Evolutionary conservation across 2,797 vertebrate species (phyloP).

Genomic region (Esox lucius): DNA sequence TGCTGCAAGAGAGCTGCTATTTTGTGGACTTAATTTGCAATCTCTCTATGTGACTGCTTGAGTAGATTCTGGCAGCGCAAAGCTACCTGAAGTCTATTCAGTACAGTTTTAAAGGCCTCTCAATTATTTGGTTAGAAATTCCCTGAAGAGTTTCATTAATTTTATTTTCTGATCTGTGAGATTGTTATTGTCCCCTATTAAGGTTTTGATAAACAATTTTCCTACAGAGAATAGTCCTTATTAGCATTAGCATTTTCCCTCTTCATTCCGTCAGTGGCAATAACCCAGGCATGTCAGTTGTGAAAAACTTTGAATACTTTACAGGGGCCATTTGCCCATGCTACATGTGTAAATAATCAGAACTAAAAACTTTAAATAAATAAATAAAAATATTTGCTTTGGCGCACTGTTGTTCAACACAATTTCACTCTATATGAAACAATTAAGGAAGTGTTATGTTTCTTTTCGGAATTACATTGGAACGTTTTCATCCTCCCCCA

Average conservation of each 20-base stretch:
- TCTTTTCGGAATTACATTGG: background rate
- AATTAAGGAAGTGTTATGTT: background rate
- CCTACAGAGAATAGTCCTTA: background rate
- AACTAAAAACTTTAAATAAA: background rate
- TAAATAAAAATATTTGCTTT: background rate
- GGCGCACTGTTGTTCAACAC: background rate
- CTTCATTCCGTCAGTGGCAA: background rate
- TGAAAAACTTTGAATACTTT: background rate
- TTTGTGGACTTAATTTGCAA: background rate
- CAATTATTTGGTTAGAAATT: constrained; percentile 55
- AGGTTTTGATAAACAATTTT: constrained; percentile 31
- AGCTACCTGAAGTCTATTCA: background rate
- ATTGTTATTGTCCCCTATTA: constrained; percentile 30
- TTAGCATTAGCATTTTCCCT: background rate
- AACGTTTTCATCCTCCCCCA: background rate
- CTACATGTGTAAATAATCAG: too few relatives aligned
- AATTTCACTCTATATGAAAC: background rate
- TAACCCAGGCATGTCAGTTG: background rate
- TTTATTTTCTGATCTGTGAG: constrained; percentile 16
- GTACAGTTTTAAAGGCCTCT: constrained; percentile 45
- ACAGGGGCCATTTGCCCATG: background rate
- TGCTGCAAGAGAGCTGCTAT: background rate
- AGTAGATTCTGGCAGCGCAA: background rate
- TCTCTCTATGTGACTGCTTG: background rate
- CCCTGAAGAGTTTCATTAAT: constrained; percentile 33